phyloP scores from a whole-genome alignment of 2,888 invertebrate species.

The Hypomecis atomaria region DNA sequence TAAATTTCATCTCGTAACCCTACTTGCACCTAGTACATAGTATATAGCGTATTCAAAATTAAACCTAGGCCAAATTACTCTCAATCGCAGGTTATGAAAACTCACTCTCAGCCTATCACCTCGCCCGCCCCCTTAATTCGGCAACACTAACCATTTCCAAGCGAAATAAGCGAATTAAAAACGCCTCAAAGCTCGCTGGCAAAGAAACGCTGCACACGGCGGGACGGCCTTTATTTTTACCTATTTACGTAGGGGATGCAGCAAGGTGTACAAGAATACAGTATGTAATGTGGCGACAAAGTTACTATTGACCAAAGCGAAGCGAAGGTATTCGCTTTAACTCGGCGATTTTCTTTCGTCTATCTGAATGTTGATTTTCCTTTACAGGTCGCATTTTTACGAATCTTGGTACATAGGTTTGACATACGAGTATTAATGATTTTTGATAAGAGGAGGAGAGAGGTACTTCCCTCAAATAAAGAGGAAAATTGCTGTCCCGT shows the following conservation, averaged over 20 bases:
- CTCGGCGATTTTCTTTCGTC: no score
- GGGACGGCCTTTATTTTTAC: conserved; percentile 67
- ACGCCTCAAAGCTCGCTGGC: conserved; percentile 76
- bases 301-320: neutral
- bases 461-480: no score
- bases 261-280: conserved; percentile 33
- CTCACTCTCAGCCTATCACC: conserved; percentile 32
- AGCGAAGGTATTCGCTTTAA: neutral
- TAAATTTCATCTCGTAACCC: no score
- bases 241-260: conserved; percentile 59
- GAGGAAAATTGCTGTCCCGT: no score
- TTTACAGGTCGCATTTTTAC: no score
- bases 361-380: no score
- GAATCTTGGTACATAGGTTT: no score
- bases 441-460: no score
- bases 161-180: conserved; percentile 81
- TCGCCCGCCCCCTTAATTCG: conserved; percentile 57
- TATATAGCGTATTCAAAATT: no score
- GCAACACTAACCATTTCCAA: conserved; percentile 73
- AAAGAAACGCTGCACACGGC: conserved; percentile 74
- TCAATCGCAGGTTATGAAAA: neutral
- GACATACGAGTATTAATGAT: no score
- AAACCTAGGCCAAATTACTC: no score
- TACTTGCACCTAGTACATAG: no score
- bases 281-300: conserved; percentile 7